A percentile compares a stretch with the other conserved stretches of the same genome.
Evolutionary conservation across 2,888 invertebrate genomes (phyloP).

Genomic region (Piscicola geometra): DNA sequence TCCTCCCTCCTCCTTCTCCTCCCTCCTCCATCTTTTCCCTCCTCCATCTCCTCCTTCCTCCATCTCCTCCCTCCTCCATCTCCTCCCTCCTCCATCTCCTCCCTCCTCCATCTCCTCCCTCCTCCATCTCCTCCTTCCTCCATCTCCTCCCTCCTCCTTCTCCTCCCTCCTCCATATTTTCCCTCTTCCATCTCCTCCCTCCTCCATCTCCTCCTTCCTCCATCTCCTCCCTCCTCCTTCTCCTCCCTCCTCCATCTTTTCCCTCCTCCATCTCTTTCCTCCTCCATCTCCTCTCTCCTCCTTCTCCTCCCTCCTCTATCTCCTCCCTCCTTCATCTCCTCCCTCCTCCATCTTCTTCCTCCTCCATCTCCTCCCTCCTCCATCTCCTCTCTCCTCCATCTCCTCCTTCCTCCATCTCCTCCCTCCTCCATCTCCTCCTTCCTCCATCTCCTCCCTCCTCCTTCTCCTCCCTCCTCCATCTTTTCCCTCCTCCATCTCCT

Average conservation of each 20-base stretch:
- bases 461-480: no score
- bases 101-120: neutral
- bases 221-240: neutral
- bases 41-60: neutral
- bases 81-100: neutral
- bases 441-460: neutral
- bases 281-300: neutral
- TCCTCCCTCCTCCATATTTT: no score
- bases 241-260: no score
- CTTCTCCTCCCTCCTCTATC: neutral
- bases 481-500: no score
- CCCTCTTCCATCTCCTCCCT: no score
- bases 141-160: no score
- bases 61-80: neutral
- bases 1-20: neutral
- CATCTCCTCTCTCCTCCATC: no score
- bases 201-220: no score
- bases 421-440: neutral
- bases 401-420: neutral
- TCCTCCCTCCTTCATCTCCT: neutral
- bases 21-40: no score
- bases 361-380: neutral
- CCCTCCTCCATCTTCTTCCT: neutral
- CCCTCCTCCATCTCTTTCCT: no score
- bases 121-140: no score